Percentiles rank a stretch among this genome's conserved stretches.
Conservation (phyloP, 64 coral and sea anemone genomes). For the Stichodactyla mertensii region DNA sequence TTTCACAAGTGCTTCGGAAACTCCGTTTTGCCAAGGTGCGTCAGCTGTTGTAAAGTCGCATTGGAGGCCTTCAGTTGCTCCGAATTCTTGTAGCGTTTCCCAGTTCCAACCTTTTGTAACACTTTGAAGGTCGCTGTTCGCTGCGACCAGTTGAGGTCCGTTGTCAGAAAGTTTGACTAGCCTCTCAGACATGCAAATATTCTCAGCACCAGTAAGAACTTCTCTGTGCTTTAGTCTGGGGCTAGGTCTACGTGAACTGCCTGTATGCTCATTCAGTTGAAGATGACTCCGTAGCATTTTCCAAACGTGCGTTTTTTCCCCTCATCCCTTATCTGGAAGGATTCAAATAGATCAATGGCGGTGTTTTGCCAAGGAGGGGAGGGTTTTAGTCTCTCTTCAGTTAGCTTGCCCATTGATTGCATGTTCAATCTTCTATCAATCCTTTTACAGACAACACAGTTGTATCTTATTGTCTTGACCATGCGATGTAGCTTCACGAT, state of each 20-base stretch:
- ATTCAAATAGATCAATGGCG: neutral
- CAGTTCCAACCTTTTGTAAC: conserved; percentile 17
- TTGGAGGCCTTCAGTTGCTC: conserved; percentile 22
- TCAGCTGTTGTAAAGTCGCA: conserved; percentile 25
- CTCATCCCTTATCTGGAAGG: conserved; percentile 39
- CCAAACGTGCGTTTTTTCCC: conserved; percentile 43
- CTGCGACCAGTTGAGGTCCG: conserved; percentile 46
- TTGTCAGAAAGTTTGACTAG: conserved; percentile 43
- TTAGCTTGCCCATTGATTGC: neutral
- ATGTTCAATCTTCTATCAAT: no score
- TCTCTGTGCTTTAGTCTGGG: neutral
- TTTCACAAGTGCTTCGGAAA: conserved; percentile 18
- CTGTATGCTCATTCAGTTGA: conserved; percentile 39
- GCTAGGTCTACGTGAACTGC: conserved; percentile 31
- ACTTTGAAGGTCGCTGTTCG: conserved; percentile 33
- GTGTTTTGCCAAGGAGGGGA: conserved; percentile 38
- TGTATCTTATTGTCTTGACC: no score
- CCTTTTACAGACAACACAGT: no score
- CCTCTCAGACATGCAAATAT: conserved; percentile 50
- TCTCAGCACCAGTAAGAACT: conserved; percentile 42
- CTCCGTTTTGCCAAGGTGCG: conserved; percentile 31
- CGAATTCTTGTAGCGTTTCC: conserved; percentile 3
- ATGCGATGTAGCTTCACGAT: no score
- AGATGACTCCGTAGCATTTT: conserved; percentile 40
- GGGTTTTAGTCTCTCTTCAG: conserved; percentile 30